Base-by-base conservation (phyloP, 2,797 vertebrate genomes). In the Hemibagrus guttatus region DNA sequence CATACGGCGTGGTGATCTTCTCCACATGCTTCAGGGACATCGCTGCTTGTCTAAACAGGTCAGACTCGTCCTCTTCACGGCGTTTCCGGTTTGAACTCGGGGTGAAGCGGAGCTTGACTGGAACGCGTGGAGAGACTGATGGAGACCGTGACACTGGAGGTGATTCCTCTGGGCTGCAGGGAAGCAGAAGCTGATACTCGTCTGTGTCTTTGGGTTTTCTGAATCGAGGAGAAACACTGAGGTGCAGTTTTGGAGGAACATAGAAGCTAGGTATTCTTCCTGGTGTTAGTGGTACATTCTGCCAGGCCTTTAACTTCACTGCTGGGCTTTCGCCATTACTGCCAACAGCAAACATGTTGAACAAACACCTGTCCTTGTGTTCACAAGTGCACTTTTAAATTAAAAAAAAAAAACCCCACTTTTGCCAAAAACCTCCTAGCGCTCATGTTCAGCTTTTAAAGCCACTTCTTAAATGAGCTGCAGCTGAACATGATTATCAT, bases 1-100 rank as follows among this genome's bases (percentile, higher is more conserved):
- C 94, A 1, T 94, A 94, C 0, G 95, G 91, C 0, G 95, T 95
- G 23, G 91, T 93, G 83, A 94, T 88, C 83, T 94, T 95, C 1
- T 49, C 83, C 23, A 95, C 90, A 19, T 95, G 95, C 0, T 88
- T 71, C 83, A 95, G 87, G 0, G 94, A 95, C 94, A 94, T 92
- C 4, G 95, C 95, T 0, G 93, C 94, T 0, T 88, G 88, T 0
- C 93, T 94, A 0, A 91, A 90, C 6, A 89, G 74, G 82, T 95
- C 95, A 0, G 79, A 85, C 0, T 63, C 1, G 31, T 92, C 89
- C 31, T 31, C 82, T n/a, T 54, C n/a, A 21, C 26, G 1, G 8
- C 61, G 68, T 63, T 79, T 89, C 21, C 59, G 69, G 13, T 64
- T 81, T 2, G 82, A 84, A 1, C 4, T 28, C 7, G 82, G 84